A percentile compares a stretch with the other conserved stretches of the same genome.
Conservation (phyloP, 2,888 invertebrate genomes). For the Hirtodrosophila alboralis region DNA sequence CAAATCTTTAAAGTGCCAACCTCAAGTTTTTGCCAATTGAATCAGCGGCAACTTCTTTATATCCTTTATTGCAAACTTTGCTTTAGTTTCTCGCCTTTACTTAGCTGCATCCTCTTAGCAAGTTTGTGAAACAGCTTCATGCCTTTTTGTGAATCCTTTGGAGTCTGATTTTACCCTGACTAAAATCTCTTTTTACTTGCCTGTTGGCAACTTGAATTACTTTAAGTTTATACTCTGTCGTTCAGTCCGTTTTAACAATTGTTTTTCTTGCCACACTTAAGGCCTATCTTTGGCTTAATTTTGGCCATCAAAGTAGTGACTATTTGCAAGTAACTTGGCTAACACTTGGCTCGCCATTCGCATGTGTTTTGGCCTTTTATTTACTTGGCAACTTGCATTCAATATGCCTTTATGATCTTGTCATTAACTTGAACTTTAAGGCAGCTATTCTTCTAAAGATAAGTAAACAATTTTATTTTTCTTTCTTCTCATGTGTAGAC, state of each 20-base stretch:
- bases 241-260: slow-evolving; percentile 39
- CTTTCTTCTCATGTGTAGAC: slow-evolving; percentile 7
- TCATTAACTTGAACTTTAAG: slow-evolving; percentile 22
- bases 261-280: slow-evolving; percentile 13
- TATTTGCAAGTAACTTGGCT: slow-evolving; percentile 12
- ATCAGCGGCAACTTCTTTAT: slow-evolving; percentile 19
- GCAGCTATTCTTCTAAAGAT: neutral
- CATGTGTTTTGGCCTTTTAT: slow-evolving; percentile 26
- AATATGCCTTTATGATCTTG: slow-evolving; percentile 38
- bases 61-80: slow-evolving; percentile 37
- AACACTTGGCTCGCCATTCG: slow-evolving; percentile 6
- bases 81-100: slow-evolving; percentile 24
- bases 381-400: slow-evolving; percentile 39
- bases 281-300: slow-evolving; percentile 53
- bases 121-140: slow-evolving; percentile 40
- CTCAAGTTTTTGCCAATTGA: slow-evolving; percentile 38
- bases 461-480: slow-evolving; percentile 6
- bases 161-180: slow-evolving; percentile 38
- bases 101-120: slow-evolving; percentile 34
- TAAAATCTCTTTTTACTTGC: slow-evolving; percentile 32
- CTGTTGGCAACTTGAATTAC: slow-evolving; percentile 59
- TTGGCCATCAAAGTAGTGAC: slow-evolving; percentile 53
- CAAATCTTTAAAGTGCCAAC: slow-evolving; percentile 13
- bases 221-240: slow-evolving; percentile 53
- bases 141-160: slow-evolving; percentile 41